Conservation (phyloP, 2,113 vertebrate species). For the Cyprinus carpio region DNA sequence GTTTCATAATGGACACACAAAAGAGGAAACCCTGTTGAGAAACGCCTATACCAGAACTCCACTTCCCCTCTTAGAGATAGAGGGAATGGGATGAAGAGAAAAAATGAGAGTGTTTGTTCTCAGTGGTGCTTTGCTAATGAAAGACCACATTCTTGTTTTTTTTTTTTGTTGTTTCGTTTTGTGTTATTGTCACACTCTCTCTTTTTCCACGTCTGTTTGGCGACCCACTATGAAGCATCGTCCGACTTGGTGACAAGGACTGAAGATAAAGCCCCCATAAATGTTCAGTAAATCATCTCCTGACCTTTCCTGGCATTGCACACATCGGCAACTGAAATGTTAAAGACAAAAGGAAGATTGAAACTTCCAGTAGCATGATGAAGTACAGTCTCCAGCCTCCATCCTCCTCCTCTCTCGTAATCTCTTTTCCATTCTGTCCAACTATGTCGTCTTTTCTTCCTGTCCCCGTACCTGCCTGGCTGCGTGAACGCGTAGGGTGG, state of each 20-base stretch:
- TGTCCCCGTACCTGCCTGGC: conserved; percentile 70
- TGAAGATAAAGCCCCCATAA: conserved; percentile 70
- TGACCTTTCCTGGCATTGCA: conserved; percentile 73
- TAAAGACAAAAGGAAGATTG: conserved; percentile 56
- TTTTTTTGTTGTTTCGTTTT: too few species aligned
- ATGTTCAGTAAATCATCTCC: conserved; percentile 74
- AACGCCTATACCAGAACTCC: conserved; percentile 27
- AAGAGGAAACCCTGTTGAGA: conserved; percentile 39
- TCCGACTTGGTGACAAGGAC: conserved; percentile 59
- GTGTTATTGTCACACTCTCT: background rate
- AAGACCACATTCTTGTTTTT: conserved; percentile 26
- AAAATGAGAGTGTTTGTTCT: conserved; percentile 22
- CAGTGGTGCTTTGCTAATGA: conserved; percentile 34
- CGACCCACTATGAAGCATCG: conserved; percentile 39
- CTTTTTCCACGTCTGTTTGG: conserved; percentile 28
- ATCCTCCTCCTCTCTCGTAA: conserved; percentile 63
- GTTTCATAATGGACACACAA: conserved; percentile 26
- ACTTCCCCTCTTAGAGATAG: conserved; percentile 32
- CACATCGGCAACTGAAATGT: conserved; percentile 60
- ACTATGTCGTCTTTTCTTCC: conserved; percentile 54
- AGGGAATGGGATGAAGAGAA: conserved; percentile 29
- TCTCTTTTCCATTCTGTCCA: conserved; percentile 61
- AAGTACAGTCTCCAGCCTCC: conserved; percentile 52
- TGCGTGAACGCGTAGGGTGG: conserved; percentile 82
- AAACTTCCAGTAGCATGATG: conserved; percentile 52